phyloP scores from a whole-genome alignment of 2,113 vertebrate genomes.

The Heterocephalus glaber region DNA sequence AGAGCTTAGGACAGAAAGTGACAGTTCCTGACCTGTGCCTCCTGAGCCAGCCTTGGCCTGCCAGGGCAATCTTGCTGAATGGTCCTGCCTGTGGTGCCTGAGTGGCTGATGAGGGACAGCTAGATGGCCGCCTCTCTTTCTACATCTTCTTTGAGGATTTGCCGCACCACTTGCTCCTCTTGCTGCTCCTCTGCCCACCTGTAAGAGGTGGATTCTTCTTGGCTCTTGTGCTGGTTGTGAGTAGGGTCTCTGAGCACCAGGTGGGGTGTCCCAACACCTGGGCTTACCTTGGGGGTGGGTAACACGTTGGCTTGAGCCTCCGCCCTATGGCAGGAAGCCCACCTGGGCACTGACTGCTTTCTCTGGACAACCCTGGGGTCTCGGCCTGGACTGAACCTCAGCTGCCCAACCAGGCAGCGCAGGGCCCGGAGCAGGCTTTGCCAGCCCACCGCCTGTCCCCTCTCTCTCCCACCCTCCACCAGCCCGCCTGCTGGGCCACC shows the following conservation, averaged over 20 bases:
- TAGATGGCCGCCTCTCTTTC: rapidly evolving
- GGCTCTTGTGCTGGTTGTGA: background rate
- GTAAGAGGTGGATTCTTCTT: background rate
- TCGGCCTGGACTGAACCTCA: background rate
- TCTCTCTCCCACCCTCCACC: background rate
- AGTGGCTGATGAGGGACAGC: no score
- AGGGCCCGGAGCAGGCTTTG: background rate
- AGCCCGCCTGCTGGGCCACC: rapidly evolving
- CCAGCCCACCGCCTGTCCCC: rapidly evolving
- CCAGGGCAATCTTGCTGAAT: background rate
- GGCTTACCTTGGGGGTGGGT: background rate
- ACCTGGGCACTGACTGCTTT: rapidly evolving
- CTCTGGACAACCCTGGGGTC: background rate
- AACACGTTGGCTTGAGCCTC: no score
- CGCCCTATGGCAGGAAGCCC: background rate
- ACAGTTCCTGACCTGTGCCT: rapidly evolving
- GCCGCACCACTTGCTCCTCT: background rate
- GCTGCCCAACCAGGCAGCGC: background rate
- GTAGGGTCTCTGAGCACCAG: background rate
- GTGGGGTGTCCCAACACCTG: background rate
- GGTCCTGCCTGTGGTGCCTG: rapidly evolving
- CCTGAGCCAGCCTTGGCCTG: rapidly evolving
- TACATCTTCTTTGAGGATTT: background rate
- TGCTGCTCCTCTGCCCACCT: background rate
- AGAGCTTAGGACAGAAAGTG: background rate